These are phyloP conservation scores for Diabrotica virgifera DNA, from an alignment of 1,140 invertebrate species.

Conservation along the genomic window DNA sequence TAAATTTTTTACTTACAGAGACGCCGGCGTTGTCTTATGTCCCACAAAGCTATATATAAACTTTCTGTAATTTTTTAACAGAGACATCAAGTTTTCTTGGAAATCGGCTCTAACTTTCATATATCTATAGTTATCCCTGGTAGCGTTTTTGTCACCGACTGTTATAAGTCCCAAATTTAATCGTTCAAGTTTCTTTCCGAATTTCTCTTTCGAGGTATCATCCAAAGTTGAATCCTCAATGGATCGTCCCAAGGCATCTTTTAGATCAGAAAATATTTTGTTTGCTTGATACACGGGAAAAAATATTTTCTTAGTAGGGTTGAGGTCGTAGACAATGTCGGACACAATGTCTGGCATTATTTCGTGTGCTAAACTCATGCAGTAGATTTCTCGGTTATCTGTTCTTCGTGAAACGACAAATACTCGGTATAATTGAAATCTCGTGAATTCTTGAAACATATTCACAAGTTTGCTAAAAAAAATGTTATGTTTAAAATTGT, in stretches of 20 bases:
- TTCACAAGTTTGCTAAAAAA: slow-evolving; percentile 2
- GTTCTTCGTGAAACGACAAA: background rate
- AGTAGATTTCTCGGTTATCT: background rate
- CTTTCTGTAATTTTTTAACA: slow-evolving; percentile 8
- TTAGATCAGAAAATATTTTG: slow-evolving; percentile 2
- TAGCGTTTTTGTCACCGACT: background rate
- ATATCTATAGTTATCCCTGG: background rate
- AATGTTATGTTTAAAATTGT: too few species aligned
- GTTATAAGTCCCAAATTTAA: slow-evolving; percentile 8
- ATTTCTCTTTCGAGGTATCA: background rate
- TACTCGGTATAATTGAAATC: background rate
- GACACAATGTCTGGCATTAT: slow-evolving; percentile 5
- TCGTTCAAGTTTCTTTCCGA: background rate
- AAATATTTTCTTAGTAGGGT: background rate
- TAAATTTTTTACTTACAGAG: background rate
- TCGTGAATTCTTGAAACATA: slow-evolving; percentile 6
- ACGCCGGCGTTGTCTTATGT: background rate
- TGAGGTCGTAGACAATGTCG: background rate
- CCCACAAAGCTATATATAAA: background rate
- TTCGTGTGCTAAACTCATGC: slow-evolving; percentile 3
- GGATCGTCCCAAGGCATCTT: background rate
- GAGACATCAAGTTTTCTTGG: background rate
- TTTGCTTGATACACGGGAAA: background rate
- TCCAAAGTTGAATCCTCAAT: background rate
- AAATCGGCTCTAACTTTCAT: background rate